Base-by-base conservation (phyloP, 2,888 invertebrate genomes). In the Anthoptus insignis region DNA sequence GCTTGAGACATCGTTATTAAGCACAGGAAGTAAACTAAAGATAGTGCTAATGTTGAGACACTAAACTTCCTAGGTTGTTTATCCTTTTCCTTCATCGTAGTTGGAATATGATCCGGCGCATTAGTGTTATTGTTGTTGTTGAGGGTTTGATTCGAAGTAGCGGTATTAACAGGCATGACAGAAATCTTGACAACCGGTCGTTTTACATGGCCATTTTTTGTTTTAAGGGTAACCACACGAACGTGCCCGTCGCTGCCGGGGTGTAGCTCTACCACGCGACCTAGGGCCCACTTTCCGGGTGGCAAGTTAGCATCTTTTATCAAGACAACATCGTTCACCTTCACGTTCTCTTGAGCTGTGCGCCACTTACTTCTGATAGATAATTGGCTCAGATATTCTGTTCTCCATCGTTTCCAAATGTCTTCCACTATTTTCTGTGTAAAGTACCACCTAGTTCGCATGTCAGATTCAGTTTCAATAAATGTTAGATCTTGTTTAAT, bases 381-480 rank as follows among this genome's bases (percentile, higher is more conserved):
- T 14, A 59, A 21, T 21, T 2, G 8, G 13, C 24, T 50, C 9
- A 59, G 16, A 24, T 50, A 56, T 27, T 49, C 50, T 7, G 24
- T 22, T 9, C 29, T 29, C 64, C 57, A 64, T 11, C 57, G 22
- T 1, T 22, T 57, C 57, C 64, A 64, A 13, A 64, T 50, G 42
- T 64, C 50, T 14, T 57, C 24, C 39, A 34, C 32, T 53, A 61
- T 54, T 56, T 61, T 61, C 49, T 53, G 34, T 11, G 27, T 32
- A 8, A 47, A 16, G 16, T 57, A 24, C 64, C 58, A 64, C 22
- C 64, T 57, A n/a, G 53, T 64, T 64, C 58, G n/a, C n/a, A n/a
- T n/a, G n/a, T n/a, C n/a, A n/a, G n/a, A n/a, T n/a, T n/a, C n/a
- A n/a, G n/a, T n/a, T n/a, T n/a, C n/a, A n/a, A n/a, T n/a, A n/a